phyloP scores from a whole-genome alignment of 2,113 vertebrate species.

The Prinia subflava region DNA sequence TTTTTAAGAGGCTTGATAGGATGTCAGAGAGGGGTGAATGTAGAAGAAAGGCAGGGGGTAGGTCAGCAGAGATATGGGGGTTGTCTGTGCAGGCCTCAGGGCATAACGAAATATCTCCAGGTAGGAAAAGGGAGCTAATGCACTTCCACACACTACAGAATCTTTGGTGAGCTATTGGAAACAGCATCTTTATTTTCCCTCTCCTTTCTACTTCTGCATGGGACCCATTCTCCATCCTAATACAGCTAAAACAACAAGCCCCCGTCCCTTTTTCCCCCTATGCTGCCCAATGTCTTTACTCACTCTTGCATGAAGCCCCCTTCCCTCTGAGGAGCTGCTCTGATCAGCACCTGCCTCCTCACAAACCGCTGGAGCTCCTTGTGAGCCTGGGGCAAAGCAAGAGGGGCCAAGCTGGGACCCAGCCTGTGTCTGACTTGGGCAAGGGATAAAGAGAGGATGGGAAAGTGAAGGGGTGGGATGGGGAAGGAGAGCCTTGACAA shows the following conservation, averaged over 20 bases:
- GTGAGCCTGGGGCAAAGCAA: background rate
- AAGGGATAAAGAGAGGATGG: background rate
- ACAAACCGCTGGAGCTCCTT: background rate
- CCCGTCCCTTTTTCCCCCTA: fast-evolving
- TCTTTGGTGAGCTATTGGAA: background rate
- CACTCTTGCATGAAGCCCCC: background rate
- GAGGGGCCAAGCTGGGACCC: background rate
- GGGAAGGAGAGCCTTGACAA: background rate
- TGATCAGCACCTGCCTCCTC: background rate
- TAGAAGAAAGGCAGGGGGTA: background rate
- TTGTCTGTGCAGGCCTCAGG: background rate
- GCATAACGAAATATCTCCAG: background rate
- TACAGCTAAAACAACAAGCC: background rate
- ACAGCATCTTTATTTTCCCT: background rate
- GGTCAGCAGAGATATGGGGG: background rate
- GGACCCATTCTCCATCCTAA: background rate
- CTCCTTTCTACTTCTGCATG: background rate
- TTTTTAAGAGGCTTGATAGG: background rate
- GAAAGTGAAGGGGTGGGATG: background rate
- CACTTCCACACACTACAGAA: background rate
- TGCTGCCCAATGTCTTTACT: background rate
- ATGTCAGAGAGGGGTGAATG: background rate
- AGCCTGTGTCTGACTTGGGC: background rate
- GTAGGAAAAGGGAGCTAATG: background rate
- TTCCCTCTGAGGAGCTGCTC: background rate